Evolutionary conservation across 2,888 invertebrate genomes (phyloP).

Genomic region (Adelphocoris suturalis): DNA sequence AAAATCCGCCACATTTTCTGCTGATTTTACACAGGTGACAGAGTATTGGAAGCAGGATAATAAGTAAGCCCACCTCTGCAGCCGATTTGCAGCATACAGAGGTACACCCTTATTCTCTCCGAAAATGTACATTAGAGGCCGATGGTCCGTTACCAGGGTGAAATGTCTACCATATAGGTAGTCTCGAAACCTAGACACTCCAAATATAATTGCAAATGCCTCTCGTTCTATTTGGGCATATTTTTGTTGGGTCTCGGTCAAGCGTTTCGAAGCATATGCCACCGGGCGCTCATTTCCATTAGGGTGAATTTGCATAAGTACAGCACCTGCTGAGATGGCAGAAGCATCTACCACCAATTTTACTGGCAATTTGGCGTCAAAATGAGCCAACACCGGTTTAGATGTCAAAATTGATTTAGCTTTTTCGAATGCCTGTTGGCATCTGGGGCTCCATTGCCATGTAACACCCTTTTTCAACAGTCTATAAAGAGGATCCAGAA

Average conservation of each 20-base stretch:
- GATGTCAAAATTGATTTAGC: too few relatives aligned
- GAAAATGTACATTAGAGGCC: conserved; percentile 56
- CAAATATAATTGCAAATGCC: too few relatives aligned
- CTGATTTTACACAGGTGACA: conserved; percentile 53
- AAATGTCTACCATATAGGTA: too few relatives aligned
- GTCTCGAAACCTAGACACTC: too few relatives aligned
- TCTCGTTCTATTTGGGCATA: too few relatives aligned
- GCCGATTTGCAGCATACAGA: conserved; percentile 41
- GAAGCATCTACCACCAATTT: conserved; percentile 47
- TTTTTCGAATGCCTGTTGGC: too few relatives aligned
- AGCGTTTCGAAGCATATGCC: conserved; percentile 13
- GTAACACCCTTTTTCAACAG: too few relatives aligned
- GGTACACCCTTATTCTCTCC: conserved; percentile 53
- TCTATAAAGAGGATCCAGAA: too few relatives aligned
- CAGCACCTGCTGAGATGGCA: conserved; percentile 50
- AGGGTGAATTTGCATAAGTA: neutral
- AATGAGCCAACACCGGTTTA: conserved; percentile 66
- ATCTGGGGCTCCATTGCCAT: too few relatives aligned
- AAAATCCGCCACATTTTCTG: conserved; percentile 28
- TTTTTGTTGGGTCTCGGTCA: conserved; percentile 45
- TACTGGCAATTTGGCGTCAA: conserved; percentile 24
- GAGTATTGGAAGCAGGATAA: conserved; percentile 41
- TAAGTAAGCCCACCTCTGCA: conserved; percentile 66
- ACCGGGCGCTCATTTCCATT: conserved; percentile 21
- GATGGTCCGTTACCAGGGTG: too few relatives aligned